Evolutionary conservation across 2,797 vertebrate species (phyloP).

Genomic region (Oryzias dopingdopingensis): DNA sequence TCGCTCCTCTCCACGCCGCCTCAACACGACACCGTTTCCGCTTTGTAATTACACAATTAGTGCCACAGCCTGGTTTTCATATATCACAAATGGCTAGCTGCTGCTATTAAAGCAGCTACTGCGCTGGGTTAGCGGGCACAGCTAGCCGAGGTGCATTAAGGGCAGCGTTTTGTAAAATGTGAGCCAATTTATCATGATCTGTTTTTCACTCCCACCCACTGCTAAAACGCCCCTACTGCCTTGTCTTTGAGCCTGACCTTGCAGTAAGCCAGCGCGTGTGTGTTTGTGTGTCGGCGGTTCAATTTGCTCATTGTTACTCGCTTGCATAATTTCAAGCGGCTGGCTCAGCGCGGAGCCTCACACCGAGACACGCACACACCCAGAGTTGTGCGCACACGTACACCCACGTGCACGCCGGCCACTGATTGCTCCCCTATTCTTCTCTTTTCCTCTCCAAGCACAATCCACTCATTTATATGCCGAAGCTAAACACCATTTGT

Average conservation of each 20-base stretch:
- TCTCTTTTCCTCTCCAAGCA: constrained; percentile 72
- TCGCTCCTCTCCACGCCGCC: constrained; percentile 82
- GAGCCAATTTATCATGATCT: constrained; percentile 97
- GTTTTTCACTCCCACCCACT: constrained; percentile 88
- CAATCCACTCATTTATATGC: constrained; percentile 92
- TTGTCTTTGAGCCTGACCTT: constrained; percentile 94
- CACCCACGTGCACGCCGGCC: constrained; percentile 34
- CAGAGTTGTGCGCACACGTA: constrained; percentile 40
- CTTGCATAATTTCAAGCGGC: constrained; percentile 90
- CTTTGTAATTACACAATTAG: constrained; percentile 99
- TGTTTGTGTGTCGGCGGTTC: constrained; percentile 81
- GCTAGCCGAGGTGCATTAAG: constrained; percentile 89
- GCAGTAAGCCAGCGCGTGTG: constrained; percentile 64
- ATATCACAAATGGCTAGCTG: constrained; percentile 89
- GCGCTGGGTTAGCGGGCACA: constrained; percentile 68
- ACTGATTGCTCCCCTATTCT: constrained; percentile 69
- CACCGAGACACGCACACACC: constrained; percentile 43
- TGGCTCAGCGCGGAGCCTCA: constrained; percentile 67
- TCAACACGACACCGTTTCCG: constrained; percentile 88
- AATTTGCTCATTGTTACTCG: constrained; percentile 92
- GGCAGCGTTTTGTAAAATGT: constrained; percentile 93
- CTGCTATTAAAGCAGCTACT: constrained; percentile 70
- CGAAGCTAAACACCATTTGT: constrained; percentile 86
- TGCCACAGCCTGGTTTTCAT: constrained; percentile 92
- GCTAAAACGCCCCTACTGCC: constrained; percentile 77